Conservation (phyloP, 2,113 vertebrate genomes). For the Scomber colias region DNA sequence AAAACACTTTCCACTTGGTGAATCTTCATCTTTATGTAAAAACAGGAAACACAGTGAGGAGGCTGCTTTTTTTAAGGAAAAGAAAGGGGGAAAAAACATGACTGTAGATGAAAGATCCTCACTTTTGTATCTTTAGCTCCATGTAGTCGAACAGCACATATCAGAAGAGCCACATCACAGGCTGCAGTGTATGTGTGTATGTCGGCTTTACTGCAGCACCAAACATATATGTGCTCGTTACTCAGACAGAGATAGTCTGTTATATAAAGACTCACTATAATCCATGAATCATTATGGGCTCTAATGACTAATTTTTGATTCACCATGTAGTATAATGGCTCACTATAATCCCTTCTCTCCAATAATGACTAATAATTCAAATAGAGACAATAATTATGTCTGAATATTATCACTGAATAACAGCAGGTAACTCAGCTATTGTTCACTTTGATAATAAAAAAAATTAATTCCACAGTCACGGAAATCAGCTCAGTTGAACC, state of each 20-base stretch:
- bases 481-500: conserved; percentile 24
- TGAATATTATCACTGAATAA: conserved; percentile 58
- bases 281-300: conserved; percentile 56
- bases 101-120: conserved; percentile 36
- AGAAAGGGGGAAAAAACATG: conserved; percentile 17
- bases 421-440: conserved; percentile 51
- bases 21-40: conserved; percentile 26
- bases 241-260: conserved; percentile 38
- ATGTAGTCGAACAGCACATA: neutral
- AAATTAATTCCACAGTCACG: conserved; percentile 20
- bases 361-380: conserved; percentile 54
- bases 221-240: conserved; percentile 17
- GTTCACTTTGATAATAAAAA: conserved; percentile 43
- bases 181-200: neutral
- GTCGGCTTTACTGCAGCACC: neutral
- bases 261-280: conserved; percentile 50
- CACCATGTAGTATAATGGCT: conserved; percentile 39
- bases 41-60: conserved; percentile 28
- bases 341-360: conserved; percentile 51
- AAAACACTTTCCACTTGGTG: neutral
- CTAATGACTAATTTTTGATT: conserved; percentile 63
- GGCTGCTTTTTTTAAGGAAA: neutral
- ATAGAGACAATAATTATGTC: conserved; percentile 34
- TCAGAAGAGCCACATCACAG: conserved; percentile 4
- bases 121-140: conserved; percentile 27